A percentile compares a stretch with the other conserved stretches of the same genome.
Conservation (phyloP, 2,113 vertebrate genomes). For the Tenebrosternarchus preto region DNA sequence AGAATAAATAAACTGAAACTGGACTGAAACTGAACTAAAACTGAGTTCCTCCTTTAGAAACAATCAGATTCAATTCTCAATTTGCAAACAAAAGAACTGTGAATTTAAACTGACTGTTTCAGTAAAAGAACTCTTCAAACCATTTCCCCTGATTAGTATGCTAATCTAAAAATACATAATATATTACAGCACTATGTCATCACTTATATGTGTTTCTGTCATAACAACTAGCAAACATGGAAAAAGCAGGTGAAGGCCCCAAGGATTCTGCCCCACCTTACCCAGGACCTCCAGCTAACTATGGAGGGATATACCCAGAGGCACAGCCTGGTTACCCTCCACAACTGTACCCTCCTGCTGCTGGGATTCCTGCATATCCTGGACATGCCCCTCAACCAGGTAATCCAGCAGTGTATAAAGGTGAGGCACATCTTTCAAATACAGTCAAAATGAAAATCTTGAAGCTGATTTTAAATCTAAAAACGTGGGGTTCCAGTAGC, state of each 20-base stretch:
- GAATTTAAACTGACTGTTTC: too few relatives aligned
- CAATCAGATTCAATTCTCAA: too few relatives aligned
- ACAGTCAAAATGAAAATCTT: too few relatives aligned
- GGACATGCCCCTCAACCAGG: background rate
- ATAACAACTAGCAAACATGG: background rate
- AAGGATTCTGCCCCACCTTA: background rate
- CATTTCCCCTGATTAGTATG: background rate
- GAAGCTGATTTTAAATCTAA: too few relatives aligned
- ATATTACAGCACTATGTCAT: background rate
- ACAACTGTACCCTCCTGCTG: background rate
- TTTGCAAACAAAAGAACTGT: too few relatives aligned
- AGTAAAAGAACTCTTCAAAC: too few relatives aligned
- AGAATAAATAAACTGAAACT: too few relatives aligned
- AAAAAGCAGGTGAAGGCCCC: background rate
- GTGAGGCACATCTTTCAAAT: background rate
- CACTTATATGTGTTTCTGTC: background rate
- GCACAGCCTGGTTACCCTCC: background rate
- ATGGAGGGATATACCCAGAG: background rate
- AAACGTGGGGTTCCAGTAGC: too few relatives aligned
- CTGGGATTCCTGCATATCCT: background rate
- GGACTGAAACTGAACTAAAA: too few relatives aligned
- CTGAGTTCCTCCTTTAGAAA: too few relatives aligned
- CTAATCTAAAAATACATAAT: background rate
- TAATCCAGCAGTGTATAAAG: background rate
- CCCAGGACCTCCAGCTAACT: constrained; percentile 3